Evolutionary conservation across 2,113 vertebrate genomes (phyloP).

Genomic region (Typhlomys cinereus): DNA sequence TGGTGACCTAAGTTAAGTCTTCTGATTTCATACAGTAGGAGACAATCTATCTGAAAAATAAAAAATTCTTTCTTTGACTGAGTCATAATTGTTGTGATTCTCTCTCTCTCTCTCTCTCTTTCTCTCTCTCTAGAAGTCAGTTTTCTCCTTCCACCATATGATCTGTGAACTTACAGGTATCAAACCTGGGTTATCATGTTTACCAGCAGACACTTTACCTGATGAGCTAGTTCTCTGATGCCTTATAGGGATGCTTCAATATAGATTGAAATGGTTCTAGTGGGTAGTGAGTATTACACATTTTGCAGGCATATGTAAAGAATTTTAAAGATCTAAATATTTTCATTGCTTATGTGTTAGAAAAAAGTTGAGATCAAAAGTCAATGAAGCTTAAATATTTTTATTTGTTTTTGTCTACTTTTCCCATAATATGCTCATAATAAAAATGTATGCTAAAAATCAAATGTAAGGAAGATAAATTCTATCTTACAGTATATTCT

Average conservation of each 20-base stretch:
- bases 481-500: not conserved
- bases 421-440: constrained; percentile 27
- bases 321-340: constrained; percentile 70
- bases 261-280: not conserved
- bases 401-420: not conserved
- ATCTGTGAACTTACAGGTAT: too few relatives aligned
- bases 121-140: too few relatives aligned
- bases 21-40: too few relatives aligned
- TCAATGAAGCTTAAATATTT: constrained; percentile 34
- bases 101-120: constrained; percentile 35
- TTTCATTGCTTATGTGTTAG: constrained; percentile 30
- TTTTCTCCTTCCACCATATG: too few relatives aligned
- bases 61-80: too few relatives aligned
- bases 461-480: not conserved
- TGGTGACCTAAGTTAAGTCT: too few relatives aligned
- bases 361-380: constrained; percentile 42
- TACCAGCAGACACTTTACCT: too few relatives aligned
- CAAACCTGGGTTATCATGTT: too few relatives aligned
- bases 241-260: constrained; percentile 20
- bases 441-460: not conserved
- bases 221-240: too few relatives aligned
- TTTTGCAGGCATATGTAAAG: constrained; percentile 55
- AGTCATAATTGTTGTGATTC: not conserved
- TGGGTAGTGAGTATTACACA: not conserved
- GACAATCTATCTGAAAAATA: too few relatives aligned